Conservation (phyloP, 2,797 vertebrate genomes). For the Manis javanica region DNA sequence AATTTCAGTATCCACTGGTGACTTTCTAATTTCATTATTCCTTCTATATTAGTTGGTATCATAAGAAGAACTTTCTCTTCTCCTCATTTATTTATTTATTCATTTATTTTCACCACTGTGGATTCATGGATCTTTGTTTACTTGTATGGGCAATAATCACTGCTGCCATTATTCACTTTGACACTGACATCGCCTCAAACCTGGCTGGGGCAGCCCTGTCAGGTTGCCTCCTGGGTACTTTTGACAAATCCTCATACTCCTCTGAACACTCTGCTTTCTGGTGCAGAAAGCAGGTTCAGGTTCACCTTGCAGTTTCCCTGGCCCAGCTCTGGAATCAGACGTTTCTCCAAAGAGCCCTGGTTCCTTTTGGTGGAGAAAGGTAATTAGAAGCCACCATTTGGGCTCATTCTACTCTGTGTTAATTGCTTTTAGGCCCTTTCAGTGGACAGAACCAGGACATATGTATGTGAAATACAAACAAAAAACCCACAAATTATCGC, state of each 20-base stretch:
- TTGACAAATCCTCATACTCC: neutral
- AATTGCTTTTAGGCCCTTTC: no score
- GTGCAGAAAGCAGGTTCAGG: neutral
- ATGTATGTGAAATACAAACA: neutral
- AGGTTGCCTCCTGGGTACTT: neutral
- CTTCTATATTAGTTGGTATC: neutral
- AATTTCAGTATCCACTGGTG: neutral
- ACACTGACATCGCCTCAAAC: neutral
- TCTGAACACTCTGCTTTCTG: neutral
- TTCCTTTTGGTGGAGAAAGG: neutral
- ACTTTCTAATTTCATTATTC: neutral
- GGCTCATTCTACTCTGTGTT: neutral
- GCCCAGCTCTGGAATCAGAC: neutral
- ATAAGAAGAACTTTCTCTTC: neutral
- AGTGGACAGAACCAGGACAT: neutral
- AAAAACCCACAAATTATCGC: no score
- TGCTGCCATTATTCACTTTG: neutral
- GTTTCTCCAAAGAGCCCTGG: neutral
- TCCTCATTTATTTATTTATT: neutral
- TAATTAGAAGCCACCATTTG: neutral
- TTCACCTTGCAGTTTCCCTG: neutral
- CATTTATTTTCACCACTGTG: neutral
- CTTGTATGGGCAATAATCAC: neutral
- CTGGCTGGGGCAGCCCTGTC: neutral
- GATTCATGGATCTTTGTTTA: neutral